A percentile compares a stretch with the other conserved stretches of the same genome.
Conservation (phyloP, 1,140 invertebrate species). For the Brachionus sp. region DNA sequence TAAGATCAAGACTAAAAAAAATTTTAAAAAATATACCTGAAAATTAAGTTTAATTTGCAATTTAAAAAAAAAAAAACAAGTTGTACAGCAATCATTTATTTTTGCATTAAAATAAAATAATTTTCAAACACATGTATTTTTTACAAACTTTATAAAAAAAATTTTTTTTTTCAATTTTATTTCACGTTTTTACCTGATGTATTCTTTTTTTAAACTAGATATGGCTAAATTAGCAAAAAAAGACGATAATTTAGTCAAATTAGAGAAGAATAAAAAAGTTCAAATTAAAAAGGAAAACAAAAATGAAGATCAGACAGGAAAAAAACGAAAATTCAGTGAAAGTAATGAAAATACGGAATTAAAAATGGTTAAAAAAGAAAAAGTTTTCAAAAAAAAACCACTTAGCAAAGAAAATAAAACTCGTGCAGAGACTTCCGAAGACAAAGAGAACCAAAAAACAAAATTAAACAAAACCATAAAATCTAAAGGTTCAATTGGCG, state of each 20-base stretch:
- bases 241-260: neutral
- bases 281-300: neutral
- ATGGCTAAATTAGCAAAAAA: neutral
- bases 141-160: neutral
- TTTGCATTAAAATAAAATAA: neutral
- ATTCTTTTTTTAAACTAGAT: neutral
- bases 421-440: neutral
- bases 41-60: neutral
- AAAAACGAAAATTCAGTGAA: neutral
- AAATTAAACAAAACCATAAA: conserved; percentile 26
- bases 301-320: neutral
- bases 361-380: neutral
- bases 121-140: neutral
- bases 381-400: neutral
- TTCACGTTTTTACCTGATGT: neutral
- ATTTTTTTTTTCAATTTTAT: neutral
- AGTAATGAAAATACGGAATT: neutral
- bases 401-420: neutral
- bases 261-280: neutral
- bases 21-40: neutral
- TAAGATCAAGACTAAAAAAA: no score
- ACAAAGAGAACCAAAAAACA: conserved; percentile 11
- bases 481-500: conserved; percentile 27
- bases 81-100: neutral
- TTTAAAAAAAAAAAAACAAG: neutral